phyloP scores from a whole-genome alignment of 1,140 invertebrate species.

The Zophobas morio region DNA sequence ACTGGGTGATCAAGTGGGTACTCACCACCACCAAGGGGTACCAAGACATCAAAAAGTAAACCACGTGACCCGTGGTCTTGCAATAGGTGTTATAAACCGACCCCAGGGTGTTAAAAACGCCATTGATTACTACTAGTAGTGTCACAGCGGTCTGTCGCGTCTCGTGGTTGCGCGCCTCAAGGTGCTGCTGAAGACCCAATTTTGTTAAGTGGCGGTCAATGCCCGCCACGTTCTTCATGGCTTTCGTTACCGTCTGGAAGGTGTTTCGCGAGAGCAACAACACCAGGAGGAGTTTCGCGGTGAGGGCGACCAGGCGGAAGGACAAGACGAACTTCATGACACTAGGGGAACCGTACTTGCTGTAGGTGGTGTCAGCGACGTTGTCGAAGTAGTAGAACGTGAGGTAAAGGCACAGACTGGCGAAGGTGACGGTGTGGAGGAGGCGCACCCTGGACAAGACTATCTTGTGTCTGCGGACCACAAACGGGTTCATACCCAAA shows the following conservation, averaged over 20 bases:
- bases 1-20: neutral
- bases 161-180: neutral
- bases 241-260: neutral
- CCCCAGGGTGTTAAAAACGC: neutral
- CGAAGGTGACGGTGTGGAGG: neutral
- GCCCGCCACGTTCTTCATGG: neutral
- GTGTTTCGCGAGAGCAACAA: neutral
- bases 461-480: neutral
- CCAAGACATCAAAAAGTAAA: constrained; percentile 9
- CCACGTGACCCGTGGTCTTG: neutral
- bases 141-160: neutral
- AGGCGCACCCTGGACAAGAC: neutral
- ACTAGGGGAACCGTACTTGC: neutral
- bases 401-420: neutral
- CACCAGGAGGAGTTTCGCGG: neutral
- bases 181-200: neutral
- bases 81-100: neutral
- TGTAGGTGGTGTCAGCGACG: neutral
- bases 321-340: neutral
- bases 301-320: neutral
- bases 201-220: neutral
- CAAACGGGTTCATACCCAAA: neutral
- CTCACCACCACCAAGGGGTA: constrained; percentile 4
- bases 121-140: neutral
- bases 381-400: neutral